phyloP scores from a whole-genome alignment of 2,888 invertebrate genomes.

The Synergus laeviventris region DNA sequence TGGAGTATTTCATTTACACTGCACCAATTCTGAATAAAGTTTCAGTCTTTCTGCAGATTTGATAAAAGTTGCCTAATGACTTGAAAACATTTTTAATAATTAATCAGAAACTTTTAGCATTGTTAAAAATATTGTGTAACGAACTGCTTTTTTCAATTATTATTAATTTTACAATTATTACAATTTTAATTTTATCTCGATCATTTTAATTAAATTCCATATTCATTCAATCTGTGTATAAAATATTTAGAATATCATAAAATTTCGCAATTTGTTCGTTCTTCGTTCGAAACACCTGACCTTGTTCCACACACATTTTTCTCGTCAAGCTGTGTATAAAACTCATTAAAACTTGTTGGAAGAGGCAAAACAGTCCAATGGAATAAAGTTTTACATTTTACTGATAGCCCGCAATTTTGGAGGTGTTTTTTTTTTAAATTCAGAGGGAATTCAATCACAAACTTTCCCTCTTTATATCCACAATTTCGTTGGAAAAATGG shows the following conservation, averaged over 20 bases:
- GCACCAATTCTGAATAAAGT: constrained; percentile 15
- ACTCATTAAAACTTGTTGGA: constrained; percentile 23
- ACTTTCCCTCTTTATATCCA: neutral
- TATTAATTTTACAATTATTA: too few relatives aligned
- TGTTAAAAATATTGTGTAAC: too few relatives aligned
- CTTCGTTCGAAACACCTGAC: neutral
- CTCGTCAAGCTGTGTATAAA: neutral
- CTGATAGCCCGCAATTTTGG: constrained; percentile 15
- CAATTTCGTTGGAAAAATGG: neutral
- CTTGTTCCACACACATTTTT: neutral
- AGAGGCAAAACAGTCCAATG: constrained; percentile 5
- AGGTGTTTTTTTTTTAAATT: constrained; percentile 5
- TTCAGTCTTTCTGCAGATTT: constrained; percentile 17
- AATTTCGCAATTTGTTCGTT: constrained; percentile 3
- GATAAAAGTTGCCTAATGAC: neutral
- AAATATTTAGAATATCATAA: neutral
- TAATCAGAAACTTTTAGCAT: too few relatives aligned
- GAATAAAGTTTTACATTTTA: constrained; percentile 19
- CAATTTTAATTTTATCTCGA: neutral
- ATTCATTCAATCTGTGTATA: neutral
- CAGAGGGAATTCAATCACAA: neutral
- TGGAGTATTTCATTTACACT: constrained; percentile 17
- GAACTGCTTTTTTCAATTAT: too few relatives aligned
- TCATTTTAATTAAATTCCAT: neutral
- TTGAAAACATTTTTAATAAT: too few relatives aligned